Evolutionary conservation across 2,888 invertebrate genomes (phyloP).

Genomic region (Cyclophora albipunctata): DNA sequence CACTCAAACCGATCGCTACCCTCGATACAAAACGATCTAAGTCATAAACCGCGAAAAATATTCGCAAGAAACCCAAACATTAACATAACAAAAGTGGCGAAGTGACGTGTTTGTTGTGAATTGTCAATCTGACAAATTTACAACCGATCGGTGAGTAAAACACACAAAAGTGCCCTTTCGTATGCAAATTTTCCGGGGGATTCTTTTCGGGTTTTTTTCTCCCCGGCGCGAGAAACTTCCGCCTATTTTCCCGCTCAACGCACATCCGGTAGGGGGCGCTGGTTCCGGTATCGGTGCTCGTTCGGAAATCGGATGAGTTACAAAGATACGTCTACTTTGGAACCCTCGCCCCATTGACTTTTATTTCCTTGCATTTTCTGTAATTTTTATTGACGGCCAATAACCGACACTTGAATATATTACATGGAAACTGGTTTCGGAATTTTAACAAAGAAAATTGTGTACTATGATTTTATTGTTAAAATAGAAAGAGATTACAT

Average conservation of each 20-base stretch:
- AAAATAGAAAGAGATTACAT: too few species aligned
- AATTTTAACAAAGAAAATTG: too few species aligned
- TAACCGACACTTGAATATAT: slow-evolving; percentile 8
- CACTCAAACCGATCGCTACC: slow-evolving; percentile 17
- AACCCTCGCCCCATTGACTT: slow-evolving; percentile 48
- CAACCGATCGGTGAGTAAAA: slow-evolving; percentile 60
- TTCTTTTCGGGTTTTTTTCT: slow-evolving; percentile 59
- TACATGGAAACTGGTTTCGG: neutral
- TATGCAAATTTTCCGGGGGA: slow-evolving; percentile 66
- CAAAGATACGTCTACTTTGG: slow-evolving; percentile 50
- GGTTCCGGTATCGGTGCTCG: slow-evolving; percentile 55
- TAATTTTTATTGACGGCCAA: slow-evolving; percentile 54
- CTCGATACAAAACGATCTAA: slow-evolving; percentile 17
- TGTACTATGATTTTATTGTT: too few species aligned
- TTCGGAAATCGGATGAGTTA: slow-evolving; percentile 62
- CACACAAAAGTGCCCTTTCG: slow-evolving; percentile 67
- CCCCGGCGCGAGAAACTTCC: slow-evolving; percentile 59
- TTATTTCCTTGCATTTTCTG: slow-evolving; percentile 49
- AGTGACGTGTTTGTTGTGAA: slow-evolving; percentile 53
- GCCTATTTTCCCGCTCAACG: slow-evolving; percentile 72
- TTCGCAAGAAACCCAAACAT: slow-evolving; percentile 40
- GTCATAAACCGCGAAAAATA: slow-evolving; percentile 26
- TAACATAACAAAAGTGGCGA: slow-evolving; percentile 70
- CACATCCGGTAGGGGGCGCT: slow-evolving; percentile 57
- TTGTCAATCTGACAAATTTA: slow-evolving; percentile 72